A percentile compares a stretch with the other conserved stretches of the same genome.
phyloP scores from a whole-genome alignment of 2,113 vertebrate species.

The Nymphicus hollandicus region DNA sequence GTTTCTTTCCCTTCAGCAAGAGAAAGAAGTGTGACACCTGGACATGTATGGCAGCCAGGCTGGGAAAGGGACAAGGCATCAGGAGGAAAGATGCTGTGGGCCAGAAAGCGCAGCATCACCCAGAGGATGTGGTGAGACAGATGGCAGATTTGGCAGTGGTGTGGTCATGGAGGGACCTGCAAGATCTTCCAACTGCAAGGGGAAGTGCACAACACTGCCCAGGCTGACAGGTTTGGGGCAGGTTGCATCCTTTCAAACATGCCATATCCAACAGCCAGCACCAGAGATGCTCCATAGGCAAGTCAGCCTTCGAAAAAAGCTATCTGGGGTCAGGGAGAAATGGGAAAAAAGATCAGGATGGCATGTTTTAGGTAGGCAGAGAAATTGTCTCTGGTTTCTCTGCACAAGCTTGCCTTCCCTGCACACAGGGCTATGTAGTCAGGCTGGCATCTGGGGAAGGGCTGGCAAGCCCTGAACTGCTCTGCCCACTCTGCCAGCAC shows the following conservation, averaged over 20 bases:
- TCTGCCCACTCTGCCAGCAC: neutral
- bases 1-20: neutral
- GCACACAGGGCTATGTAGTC: neutral
- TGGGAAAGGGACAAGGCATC: neutral
- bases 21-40: neutral
- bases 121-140: neutral
- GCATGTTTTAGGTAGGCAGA: neutral
- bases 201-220: neutral
- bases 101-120: neutral
- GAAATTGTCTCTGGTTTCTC: neutral
- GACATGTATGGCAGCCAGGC: neutral
- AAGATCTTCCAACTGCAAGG: neutral
- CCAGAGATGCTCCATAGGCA: neutral
- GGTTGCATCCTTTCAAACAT: neutral
- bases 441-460: neutral
- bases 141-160: constrained; percentile 5
- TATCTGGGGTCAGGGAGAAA: neutral
- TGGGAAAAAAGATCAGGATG: neutral
- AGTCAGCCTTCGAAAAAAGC: neutral
- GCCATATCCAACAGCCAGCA: neutral
- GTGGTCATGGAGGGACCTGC: neutral
- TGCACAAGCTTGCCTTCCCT: neutral
- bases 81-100: neutral
- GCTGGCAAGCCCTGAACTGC: neutral
- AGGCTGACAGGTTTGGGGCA: neutral